Conservation (phyloP, 2,888 invertebrate species). For the Augochlorella aurata region DNA sequence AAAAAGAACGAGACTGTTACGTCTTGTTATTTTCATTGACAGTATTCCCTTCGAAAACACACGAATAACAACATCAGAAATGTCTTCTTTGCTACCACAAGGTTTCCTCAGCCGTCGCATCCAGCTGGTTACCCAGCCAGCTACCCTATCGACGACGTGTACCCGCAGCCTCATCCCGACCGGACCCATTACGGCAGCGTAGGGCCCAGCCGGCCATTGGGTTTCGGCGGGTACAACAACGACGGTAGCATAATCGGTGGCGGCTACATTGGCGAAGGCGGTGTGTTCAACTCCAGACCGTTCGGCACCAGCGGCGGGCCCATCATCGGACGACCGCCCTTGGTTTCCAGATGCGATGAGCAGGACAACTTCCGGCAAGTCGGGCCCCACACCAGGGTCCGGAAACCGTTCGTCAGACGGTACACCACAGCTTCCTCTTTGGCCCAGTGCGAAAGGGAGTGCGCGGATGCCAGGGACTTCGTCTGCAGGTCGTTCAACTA, state of each 20-base stretch:
- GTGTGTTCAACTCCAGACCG: slow-evolving; percentile 76
- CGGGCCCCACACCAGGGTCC: slow-evolving; percentile 89
- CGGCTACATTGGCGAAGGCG: slow-evolving; percentile 78
- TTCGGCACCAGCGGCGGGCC: slow-evolving; percentile 80
- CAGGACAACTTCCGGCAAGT: slow-evolving; percentile 92
- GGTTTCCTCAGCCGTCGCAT: slow-evolving; percentile 55
- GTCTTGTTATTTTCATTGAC: too few species aligned
- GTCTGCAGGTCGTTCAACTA: slow-evolving; percentile 94
- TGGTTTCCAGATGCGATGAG: slow-evolving; percentile 88
- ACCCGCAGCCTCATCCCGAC: slow-evolving; percentile 75
- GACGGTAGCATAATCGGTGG: slow-evolving; percentile 78
- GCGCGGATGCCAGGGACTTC: slow-evolving; percentile 91
- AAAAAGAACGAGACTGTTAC: too few species aligned
- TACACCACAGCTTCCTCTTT: slow-evolving; percentile 89
- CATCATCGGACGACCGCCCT: slow-evolving; percentile 81
- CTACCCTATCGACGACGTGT: slow-evolving; percentile 69
- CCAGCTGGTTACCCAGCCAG: slow-evolving; percentile 64
- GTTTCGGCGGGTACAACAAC: slow-evolving; percentile 73
- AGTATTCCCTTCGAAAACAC: too few species aligned
- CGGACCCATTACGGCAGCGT: slow-evolving; percentile 71
- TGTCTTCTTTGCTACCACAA: slow-evolving; percentile 12
- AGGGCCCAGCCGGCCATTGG: slow-evolving; percentile 70
- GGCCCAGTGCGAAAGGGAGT: slow-evolving; percentile 92
- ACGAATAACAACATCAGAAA: background rate
- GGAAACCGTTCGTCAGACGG: slow-evolving; percentile 89